phyloP scores from a whole-genome alignment of 2,797 vertebrate species.

The Leucoraja ocellata region DNA sequence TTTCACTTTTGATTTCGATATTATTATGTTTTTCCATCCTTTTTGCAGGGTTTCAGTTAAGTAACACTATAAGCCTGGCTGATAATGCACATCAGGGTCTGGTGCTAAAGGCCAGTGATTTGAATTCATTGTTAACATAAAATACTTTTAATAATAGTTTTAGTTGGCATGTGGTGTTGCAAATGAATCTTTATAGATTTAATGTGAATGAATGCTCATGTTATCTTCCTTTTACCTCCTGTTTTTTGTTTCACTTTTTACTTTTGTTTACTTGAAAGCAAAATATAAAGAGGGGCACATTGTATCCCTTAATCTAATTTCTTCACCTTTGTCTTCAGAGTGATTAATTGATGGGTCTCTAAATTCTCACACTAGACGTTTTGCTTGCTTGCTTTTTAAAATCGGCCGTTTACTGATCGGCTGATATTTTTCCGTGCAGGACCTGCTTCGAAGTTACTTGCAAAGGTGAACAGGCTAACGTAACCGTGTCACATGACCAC shows the following conservation, averaged over 20 bases:
- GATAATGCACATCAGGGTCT: background rate
- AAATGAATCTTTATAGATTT: background rate
- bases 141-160: background rate
- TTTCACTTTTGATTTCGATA: background rate
- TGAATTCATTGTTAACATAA: background rate
- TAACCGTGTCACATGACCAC: slow-evolving; percentile 37
- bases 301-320: slow-evolving; percentile 16
- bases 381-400: background rate
- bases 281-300: slow-evolving; percentile 18
- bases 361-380: background rate
- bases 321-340: background rate
- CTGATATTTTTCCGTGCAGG: background rate
- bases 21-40: background rate
- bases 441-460: background rate
- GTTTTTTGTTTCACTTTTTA: background rate
- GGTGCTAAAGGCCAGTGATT: background rate
- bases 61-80: background rate
- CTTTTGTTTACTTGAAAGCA: slow-evolving; percentile 35
- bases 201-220: background rate
- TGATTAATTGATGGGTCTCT: background rate
- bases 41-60: background rate
- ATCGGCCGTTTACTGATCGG: background rate
- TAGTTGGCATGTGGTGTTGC: background rate
- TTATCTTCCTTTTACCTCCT: background rate
- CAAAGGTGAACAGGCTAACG: slow-evolving; percentile 29